Percentiles rank a stretch among this genome's conserved stretches.
Evolutionary conservation across 1,140 invertebrate genomes (phyloP).

Genomic region (Macrobrachium nipponense): DNA sequence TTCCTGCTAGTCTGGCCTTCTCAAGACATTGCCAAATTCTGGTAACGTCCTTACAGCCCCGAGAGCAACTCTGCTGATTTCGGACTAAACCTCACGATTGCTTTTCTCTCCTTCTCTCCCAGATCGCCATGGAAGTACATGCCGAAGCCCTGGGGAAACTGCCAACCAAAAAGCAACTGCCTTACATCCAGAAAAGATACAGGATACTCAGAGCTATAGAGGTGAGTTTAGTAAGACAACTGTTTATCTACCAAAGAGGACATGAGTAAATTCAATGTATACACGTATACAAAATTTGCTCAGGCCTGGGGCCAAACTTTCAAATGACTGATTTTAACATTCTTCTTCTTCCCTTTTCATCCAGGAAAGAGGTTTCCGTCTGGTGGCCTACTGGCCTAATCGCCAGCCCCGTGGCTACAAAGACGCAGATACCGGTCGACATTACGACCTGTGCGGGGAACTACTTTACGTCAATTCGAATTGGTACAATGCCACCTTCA

Average conservation of each 20-base stretch:
- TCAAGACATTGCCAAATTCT: background rate
- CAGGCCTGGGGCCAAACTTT: background rate
- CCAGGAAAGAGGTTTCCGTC: slow-evolving; percentile 19
- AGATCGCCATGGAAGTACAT: slow-evolving; percentile 35
- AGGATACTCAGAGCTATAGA: slow-evolving; percentile 30
- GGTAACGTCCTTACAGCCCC: no score
- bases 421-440: background rate
- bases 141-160: background rate
- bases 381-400: slow-evolving; percentile 31
- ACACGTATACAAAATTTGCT: slow-evolving; percentile 6
- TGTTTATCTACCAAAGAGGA: background rate
- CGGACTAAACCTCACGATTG: no score
- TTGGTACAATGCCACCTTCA: slow-evolving; percentile 29
- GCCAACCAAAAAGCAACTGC: background rate
- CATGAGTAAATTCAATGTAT: background rate
- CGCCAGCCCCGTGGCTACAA: background rate
- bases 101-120: background rate
- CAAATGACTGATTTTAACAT: background rate
- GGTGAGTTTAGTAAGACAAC: background rate
- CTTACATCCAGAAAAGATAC: slow-evolving; percentile 8
- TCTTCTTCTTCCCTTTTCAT: background rate
- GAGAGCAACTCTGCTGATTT: no score
- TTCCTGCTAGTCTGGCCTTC: background rate
- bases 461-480: slow-evolving; percentile 30
- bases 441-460: slow-evolving; percentile 23